Base-by-base conservation (phyloP, 2,888 invertebrate species). In the Odontocerum albicorne region DNA sequence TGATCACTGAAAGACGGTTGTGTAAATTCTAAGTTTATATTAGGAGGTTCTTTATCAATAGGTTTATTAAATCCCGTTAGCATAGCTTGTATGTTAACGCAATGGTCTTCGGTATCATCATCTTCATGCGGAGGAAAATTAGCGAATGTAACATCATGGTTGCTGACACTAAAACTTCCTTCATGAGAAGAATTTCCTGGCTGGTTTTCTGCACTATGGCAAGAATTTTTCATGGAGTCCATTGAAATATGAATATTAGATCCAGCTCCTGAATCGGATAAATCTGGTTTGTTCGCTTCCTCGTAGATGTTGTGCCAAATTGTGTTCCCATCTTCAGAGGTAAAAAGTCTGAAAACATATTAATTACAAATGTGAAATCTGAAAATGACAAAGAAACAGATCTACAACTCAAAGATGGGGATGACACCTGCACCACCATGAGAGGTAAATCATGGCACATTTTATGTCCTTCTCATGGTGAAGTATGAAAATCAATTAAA, bases 231-330 rank as follows among this genome's bases (percentile, higher is more conserved):
- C n/a, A 17, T 21, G 33, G 33, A 20, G 15, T 50, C 42, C 19
- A 43, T 13, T 8, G 50, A 38, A n/a, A 35, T 15, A 8, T 50
- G 50, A 4, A 42, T 32, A 20, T 40, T 16, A n/a, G 52, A 21
- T 6, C 33, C 44, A 7, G 16, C 35, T 12, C 50, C 43, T 1
- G 46, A 42, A 27, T 57, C 60, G 1, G 57, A 60, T 4, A 55
- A 7, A 21, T 60, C 55, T 16, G 55, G 47, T 42, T 60, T 60
- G 20, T 60, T 55, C 10, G 52, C 35, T 38, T 55, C 60, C 33
- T 60, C 60, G 20, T 55, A 60, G 22, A 60, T 44, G 31, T 55
- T 52, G 44, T 60, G 57, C 60, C 60, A 60, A 17, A 60, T 58
- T 6, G 60, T 60, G 10, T 57, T 60, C 4, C 60, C 60, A 4